phyloP scores from a whole-genome alignment of 2,888 invertebrate species.

The Ceriagrion tenellum region DNA sequence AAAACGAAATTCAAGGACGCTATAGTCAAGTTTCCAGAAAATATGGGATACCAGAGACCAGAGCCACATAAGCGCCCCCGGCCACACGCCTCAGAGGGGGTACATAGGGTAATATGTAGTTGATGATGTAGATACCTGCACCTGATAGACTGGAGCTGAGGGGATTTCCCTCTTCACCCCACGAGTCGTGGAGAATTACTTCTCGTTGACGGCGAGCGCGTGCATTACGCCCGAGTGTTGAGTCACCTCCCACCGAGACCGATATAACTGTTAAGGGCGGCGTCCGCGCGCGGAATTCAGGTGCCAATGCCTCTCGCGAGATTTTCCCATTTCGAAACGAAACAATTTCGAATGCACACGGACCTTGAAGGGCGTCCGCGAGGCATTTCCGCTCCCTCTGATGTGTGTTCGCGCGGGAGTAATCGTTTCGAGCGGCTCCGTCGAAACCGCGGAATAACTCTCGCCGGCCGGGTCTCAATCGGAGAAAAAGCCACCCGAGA shows the following conservation, averaged over 20 bases:
- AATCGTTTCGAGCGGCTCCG: not conserved
- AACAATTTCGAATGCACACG: not conserved
- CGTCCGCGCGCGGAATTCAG: not conserved
- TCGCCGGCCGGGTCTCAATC: not conserved
- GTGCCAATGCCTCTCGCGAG: slow-evolving; percentile 10
- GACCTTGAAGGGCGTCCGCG: slow-evolving; percentile 20
- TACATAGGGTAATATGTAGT: too few relatives aligned
- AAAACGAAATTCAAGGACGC: too few relatives aligned
- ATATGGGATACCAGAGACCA: too few relatives aligned
- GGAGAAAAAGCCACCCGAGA: not conserved
- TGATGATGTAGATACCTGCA: too few relatives aligned
- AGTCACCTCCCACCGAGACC: not conserved
- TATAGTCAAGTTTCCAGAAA: too few relatives aligned
- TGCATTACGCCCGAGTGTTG: not conserved
- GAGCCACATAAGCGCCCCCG: too few relatives aligned
- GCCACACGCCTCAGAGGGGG: too few relatives aligned
- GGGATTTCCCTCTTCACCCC: not conserved
- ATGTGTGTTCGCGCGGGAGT: not conserved
- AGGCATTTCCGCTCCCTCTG: not conserved
- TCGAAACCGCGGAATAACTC: not conserved
- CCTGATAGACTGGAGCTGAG: not conserved
- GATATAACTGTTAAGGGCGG: not conserved
- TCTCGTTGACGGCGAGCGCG: not conserved
- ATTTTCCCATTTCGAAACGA: not conserved
- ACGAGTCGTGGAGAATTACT: not conserved